phyloP scores from a whole-genome alignment of 2,888 invertebrate species.

The Pollenia labialis region DNA sequence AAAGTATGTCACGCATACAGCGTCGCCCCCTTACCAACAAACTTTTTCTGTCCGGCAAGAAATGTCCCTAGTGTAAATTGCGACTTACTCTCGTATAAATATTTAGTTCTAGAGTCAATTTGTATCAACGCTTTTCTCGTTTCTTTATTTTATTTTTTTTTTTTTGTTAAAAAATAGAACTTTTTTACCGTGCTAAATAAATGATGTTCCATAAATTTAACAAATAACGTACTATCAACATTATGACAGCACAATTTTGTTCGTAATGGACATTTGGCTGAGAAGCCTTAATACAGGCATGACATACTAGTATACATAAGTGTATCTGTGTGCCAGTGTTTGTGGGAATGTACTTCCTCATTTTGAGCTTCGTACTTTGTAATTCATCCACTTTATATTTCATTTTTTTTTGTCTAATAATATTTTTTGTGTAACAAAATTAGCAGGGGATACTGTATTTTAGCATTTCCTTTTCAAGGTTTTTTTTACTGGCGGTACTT shows the following conservation, averaged over 20 bases:
- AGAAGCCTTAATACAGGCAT: conserved; percentile 6
- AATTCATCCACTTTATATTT: conserved; percentile 20
- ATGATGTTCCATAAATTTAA: conserved; percentile 66
- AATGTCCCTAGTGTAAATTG: too few relatives aligned
- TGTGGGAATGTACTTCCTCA: not conserved
- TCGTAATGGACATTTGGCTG: conserved; percentile 51
- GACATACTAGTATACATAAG: not conserved
- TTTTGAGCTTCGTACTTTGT: conserved; percentile 19
- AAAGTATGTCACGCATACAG: too few relatives aligned
- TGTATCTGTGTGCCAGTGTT: not conserved
- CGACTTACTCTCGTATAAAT: not conserved
- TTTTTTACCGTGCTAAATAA: conserved; percentile 41
- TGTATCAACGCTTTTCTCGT: conserved; percentile 9
- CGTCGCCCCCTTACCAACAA: too few relatives aligned
- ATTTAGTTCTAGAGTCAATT: conserved; percentile 32
- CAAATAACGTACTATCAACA: conserved; percentile 61
- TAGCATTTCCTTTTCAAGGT: conserved; percentile 12
- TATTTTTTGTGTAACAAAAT: not conserved
- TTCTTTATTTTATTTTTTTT: conserved; percentile 25
- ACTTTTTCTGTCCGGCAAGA: too few relatives aligned
- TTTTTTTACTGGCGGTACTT: not conserved
- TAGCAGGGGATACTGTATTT: conserved; percentile 7
- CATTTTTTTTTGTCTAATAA: not conserved
- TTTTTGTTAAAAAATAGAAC: not conserved
- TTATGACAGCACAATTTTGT: conserved; percentile 61